Conservation (phyloP, 2,113 vertebrate genomes). For the Varanus komodoensis region DNA sequence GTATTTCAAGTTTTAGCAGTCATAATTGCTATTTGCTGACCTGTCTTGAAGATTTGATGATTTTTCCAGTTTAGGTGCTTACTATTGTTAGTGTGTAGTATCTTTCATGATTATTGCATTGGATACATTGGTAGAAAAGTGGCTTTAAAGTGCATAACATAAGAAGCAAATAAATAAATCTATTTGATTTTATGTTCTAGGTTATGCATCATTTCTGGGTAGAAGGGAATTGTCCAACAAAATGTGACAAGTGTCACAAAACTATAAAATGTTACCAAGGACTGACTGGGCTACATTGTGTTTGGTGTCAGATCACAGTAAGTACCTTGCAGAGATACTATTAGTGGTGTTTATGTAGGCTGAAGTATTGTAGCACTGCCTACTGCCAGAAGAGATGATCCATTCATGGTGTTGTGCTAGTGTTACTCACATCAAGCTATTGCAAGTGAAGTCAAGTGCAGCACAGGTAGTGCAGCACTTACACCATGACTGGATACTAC, state of each 20-base stretch:
- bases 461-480: too few species aligned
- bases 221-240: slow-evolving; percentile 94
- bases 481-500: too few species aligned
- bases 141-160: not conserved
- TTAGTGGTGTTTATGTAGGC: not conserved
- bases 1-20: not conserved
- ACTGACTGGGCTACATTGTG: slow-evolving; percentile 93
- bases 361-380: not conserved
- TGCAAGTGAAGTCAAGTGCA: too few species aligned
- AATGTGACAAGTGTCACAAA: slow-evolving; percentile 97
- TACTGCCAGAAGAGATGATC: too few species aligned
- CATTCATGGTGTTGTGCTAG: too few species aligned
- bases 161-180: not conserved
- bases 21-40: not conserved
- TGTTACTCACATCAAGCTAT: too few species aligned
- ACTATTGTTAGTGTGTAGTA: not conserved
- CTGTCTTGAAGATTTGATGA: not conserved
- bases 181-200: slow-evolving; percentile 72
- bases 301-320: slow-evolving; percentile 98
- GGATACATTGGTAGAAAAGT: not conserved
- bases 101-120: not conserved
- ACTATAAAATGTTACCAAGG: slow-evolving; percentile 96
- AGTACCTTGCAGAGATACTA: slow-evolving; percentile 58
- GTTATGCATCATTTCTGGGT: slow-evolving; percentile 97
- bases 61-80: not conserved